Evolutionary conservation across 2,113 vertebrate species (phyloP), one percentile per base, ranked within the genome.

Genomic region (Clinocottus analis): DNA sequence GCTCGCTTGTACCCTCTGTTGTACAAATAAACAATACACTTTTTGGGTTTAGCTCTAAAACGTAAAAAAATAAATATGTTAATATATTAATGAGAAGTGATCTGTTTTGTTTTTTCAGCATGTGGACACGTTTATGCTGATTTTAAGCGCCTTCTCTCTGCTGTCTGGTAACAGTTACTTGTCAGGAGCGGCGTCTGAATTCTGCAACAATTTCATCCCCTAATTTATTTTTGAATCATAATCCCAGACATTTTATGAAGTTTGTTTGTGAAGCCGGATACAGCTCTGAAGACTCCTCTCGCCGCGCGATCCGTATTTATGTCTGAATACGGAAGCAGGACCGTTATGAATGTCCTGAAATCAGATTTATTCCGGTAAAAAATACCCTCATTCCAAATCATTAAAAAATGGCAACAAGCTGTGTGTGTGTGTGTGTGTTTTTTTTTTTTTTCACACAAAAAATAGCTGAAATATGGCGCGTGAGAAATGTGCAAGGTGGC

Each of bases 141-240:
- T 75, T 82, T 75, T 14, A 79, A 69, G 71, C 33, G 19, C 37
- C 49, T 60, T 71, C 58, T 82, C 90, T 93, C 90, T 91, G 88
- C 92, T 89, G 92, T 81, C 93, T 93, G 80, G 83, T 95, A 95
- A 96, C 92, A 95, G 93, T 91, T 94, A 92, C 89, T 92, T 94
- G 93, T 92, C 94, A 94, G 91, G 87, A 94, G 93, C 90, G 89
- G 47, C 23, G 33, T 47, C 59, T 45, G 33, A 31, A 77, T 56
- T 70, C 67, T 63, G 60, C 39, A 10, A 19, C 23, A 23, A 60
- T 77, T 73, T 71, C 62, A 17, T 31, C 11, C 63, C 43, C 25
- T 49, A 0, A 58, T 67, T 79, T 62, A 61, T 71, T 35, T 66
- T 66, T 45, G 0, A 0, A 65, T 73, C 77, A 70, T n/a, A 9